Base-by-base conservation (phyloP, 2,113 vertebrate genomes). In the Indri indri region DNA sequence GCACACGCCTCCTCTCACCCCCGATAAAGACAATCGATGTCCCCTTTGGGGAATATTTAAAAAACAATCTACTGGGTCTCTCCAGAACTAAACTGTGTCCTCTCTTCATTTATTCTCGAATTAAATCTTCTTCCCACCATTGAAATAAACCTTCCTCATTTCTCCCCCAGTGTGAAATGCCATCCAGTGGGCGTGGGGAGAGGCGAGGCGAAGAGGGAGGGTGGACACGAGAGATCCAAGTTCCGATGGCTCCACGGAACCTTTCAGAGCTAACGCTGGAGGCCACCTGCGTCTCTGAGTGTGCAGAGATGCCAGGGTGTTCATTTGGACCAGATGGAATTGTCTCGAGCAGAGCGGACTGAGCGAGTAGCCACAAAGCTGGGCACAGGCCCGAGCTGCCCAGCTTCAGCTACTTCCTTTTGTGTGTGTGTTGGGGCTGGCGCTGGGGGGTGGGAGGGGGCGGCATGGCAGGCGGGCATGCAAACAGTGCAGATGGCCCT, bases 381-480 rank as follows among this genome's bases (percentile, higher is more conserved):
- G 47, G 61, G 32, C 54, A 7, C 9, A 17, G 68, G 71, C 17
- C 37, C 71, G 57, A 66, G 52, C 73, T 22, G 59, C 83, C 80
- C 3, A 1, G 74, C 8, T 40, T 27, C 32, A 1, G 47, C 32
- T 4, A n/a, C 54, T 89, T 47, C 30, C 22, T 40, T 92, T 66
- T 61, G 50, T 80, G 50, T 71, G 76, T 50, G 61, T 59, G 50
- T 23, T 12, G 34, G 32, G 54, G 18, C 16, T 37, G 18, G 59
- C 20, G 34, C 32, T 77, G 66, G 4, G n/a, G 16, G 20, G 3
- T 5, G 0, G 27, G 3, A 4, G 1, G 2, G 14, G 4, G 25
- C 1, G 22, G 34, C 34, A 34, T 1, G 0, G 2, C 8, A 3
- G n/a, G 3, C 22, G 27, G 45, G 45, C 1, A 0, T 10, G 27